A percentile compares a stretch with the other conserved stretches of the same genome.
These are phyloP conservation scores for Notodonta dromedarius DNA, from an alignment of 2,888 invertebrate genomes.

Conservation along the genomic window DNA sequence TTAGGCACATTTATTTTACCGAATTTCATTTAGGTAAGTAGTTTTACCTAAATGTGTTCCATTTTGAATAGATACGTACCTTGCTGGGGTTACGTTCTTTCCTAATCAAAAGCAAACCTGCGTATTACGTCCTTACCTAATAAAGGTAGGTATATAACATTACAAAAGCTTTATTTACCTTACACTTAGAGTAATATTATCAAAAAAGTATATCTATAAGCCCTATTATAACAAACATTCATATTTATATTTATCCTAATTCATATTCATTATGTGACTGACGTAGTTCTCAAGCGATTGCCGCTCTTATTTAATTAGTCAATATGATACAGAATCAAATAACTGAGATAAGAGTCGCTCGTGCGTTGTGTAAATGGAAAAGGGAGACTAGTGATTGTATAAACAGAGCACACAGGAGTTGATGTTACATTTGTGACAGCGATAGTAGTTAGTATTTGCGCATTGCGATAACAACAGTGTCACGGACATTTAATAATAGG, in stretches of 20 bases:
- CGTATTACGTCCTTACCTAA: no score
- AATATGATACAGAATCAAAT: conserved; percentile 25
- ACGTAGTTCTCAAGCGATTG: conserved; percentile 8
- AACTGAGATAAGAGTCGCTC: conserved; percentile 18
- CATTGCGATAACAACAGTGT: conserved; percentile 39
- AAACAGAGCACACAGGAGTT: conserved; percentile 34
- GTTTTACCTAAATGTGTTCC: no score
- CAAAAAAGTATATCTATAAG: no score
- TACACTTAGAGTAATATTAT: no score
- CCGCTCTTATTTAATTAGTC: conserved; percentile 16
- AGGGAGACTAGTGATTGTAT: conserved; percentile 25
- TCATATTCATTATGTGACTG: conserved; percentile 4
- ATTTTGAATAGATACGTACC: no score
- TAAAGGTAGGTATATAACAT: no score
- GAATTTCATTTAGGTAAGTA: no score
- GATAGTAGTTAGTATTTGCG: conserved; percentile 47
- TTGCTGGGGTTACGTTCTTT: no score
- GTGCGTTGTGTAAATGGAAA: conserved; percentile 25
- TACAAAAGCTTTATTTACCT: no score
- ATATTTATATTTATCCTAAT: background rate
- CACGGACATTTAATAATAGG: conserved; percentile 21
- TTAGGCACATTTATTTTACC: no score
- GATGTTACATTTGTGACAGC: conserved; percentile 33
- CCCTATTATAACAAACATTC: background rate
- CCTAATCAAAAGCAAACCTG: no score